These are phyloP conservation scores for Nautilus pompilius DNA, from an alignment of 1,140 invertebrate species.

Conservation along the genomic window DNA sequence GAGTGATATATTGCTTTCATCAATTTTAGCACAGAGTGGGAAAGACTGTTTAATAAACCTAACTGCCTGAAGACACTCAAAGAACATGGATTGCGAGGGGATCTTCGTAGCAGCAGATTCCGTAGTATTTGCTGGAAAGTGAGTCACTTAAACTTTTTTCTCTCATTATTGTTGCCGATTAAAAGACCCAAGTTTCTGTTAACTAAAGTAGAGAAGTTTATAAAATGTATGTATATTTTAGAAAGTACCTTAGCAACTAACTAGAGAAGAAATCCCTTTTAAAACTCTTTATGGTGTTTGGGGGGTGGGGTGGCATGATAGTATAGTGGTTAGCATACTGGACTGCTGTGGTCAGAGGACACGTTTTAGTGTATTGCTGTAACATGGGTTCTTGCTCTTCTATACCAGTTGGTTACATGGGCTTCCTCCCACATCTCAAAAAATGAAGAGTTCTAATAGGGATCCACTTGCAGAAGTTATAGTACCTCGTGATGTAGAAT, in stretches of 20 bases:
- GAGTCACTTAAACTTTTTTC: constrained; percentile 5
- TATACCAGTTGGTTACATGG: not conserved
- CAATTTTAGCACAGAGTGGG: constrained; percentile 50
- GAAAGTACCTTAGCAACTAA: not conserved
- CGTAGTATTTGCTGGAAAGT: constrained; percentile 53
- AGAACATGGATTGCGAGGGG: constrained; percentile 38
- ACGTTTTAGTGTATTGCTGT: not conserved
- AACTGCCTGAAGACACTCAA: constrained; percentile 39
- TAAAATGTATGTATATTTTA: not conserved
- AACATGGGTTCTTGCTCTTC: not conserved
- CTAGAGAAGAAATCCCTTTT: not conserved
- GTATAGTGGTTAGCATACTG: too few relatives aligned
- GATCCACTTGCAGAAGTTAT: too few relatives aligned
- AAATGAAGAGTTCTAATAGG: too few relatives aligned
- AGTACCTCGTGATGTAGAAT: too few relatives aligned
- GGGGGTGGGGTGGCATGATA: not conserved
- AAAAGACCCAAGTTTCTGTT: not conserved
- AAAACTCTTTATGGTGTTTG: not conserved
- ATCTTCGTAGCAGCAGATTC: constrained; percentile 49
- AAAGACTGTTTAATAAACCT: constrained; percentile 40
- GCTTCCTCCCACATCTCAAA: too few relatives aligned
- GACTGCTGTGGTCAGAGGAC: not conserved
- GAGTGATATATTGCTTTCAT: too few relatives aligned
- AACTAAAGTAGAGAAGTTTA: not conserved
- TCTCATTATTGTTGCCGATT: too few relatives aligned